Evolutionary conservation across 2,797 vertebrate genomes (phyloP), one percentile per base, ranked within the genome.

Genomic region (Odontamblyopus lacepedii): DNA sequence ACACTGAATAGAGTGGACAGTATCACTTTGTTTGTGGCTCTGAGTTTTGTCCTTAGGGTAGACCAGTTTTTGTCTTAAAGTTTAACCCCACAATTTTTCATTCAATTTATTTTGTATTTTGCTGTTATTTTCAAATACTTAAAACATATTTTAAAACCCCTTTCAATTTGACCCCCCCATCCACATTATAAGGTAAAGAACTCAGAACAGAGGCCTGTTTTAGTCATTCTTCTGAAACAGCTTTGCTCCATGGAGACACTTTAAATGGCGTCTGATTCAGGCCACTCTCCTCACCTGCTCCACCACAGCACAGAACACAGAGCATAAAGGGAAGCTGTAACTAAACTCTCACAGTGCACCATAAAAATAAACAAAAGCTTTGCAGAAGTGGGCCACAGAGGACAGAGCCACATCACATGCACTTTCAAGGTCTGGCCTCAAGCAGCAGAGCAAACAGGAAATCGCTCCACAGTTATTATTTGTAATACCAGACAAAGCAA

Each of bases 351-450:
- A 4, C 3, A 6, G 18, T 66, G 72, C 57, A 12, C 48, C 35
- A 6, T 18, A 73, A 81, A 44, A 60, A 59, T 66, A 72, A 69
- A 78, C 15, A 72, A 83, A 79, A 75, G 73, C 65, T 70, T 73
- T 66, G 69, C 64, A 67, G 48, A 79, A 75, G 65, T 76, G 66
- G 75, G 60, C 60, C 70, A 61, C 23, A 26, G 3, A 11, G 44
- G 1, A 23, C 11, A 26, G 0, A 30, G 50, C 69, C n/a, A 41
- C 8, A 13, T 26, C 19, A 12, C 4, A 26, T 23, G 26, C 12
- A 30, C 4, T 63, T n/a, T 38, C 61, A 63, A 44, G 56, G 29
- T 66, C 57, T 12, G 19, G 9, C 11, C 18, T 53, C 29, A 70
- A 70, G 35, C 63, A 71, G 60, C 12, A 26, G n/a, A 30, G 70